These are phyloP conservation scores for Epicampocera succincta DNA, from an alignment of 2,888 invertebrate species.

Conservation along the genomic window DNA sequence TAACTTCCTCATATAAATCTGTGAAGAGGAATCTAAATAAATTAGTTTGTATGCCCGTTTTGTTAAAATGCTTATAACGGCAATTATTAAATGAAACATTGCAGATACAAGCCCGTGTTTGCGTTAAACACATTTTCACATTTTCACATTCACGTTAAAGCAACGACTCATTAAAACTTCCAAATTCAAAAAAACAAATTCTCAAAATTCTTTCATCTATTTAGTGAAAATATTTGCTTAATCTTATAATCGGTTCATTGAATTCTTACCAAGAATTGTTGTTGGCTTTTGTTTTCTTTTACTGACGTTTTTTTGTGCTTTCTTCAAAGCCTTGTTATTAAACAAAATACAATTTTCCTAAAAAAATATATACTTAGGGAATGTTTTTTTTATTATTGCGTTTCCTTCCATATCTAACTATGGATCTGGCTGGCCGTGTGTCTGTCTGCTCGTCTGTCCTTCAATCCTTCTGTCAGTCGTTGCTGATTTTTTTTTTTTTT, in stretches of 20 bases:
- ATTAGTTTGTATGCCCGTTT: too few relatives aligned
- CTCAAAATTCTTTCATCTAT: conserved; percentile 28
- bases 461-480: conserved; percentile 9
- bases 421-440: neutral
- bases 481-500: conserved; percentile 31
- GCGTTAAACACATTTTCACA: neutral
- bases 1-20: too few relatives aligned
- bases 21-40: too few relatives aligned
- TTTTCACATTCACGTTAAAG: too few relatives aligned
- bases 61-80: too few relatives aligned
- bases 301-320: too few relatives aligned
- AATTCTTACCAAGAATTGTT: conserved; percentile 18
- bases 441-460: neutral
- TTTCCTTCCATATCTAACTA: conserved; percentile 24
- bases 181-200: conserved; percentile 22
- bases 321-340: conserved; percentile 35
- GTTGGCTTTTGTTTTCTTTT: conserved; percentile 1
- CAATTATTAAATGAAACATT: neutral
- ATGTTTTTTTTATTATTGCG: conserved; percentile 51
- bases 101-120: neutral
- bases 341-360: conserved; percentile 28
- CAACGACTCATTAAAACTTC: conserved; percentile 14
- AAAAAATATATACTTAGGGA: conserved; percentile 33
- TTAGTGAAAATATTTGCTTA: conserved; percentile 44
- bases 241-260: conserved; percentile 18